Conservation (phyloP, 1,140 invertebrate genomes). For the Nasonia giraulti region DNA sequence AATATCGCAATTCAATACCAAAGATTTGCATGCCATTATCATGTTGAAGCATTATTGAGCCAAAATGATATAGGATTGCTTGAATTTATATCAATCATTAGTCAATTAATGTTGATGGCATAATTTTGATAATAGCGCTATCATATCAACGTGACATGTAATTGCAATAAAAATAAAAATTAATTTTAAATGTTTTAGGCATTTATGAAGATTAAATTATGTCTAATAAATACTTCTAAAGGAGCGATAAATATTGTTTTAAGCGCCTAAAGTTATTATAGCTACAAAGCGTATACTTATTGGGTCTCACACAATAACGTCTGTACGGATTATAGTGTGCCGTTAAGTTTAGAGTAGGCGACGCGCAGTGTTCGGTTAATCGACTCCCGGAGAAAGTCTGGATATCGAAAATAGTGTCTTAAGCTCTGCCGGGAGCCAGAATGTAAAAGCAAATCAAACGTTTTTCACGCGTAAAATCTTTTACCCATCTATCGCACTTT, state of each 20-base stretch:
- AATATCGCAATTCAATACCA: neutral
- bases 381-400: neutral
- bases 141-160: no score
- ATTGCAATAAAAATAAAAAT: no score
- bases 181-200: neutral
- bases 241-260: neutral
- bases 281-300: neutral
- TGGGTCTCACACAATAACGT: neutral
- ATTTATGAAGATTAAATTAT: neutral
- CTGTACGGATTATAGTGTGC: neutral
- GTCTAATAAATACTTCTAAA: neutral
- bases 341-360: neutral
- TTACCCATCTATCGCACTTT: no score
- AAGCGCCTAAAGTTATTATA: neutral
- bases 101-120: neutral
- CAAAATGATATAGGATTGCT: neutral
- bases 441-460: no score
- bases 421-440: no score
- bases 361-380: neutral
- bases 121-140: neutral
- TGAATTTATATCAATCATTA: neutral
- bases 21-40: neutral
- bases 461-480: no score
- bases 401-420: no score
- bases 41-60: no score